Evolutionary conservation across 2,888 invertebrate genomes (phyloP), one percentile per base, ranked within the genome.

Genomic region (Agonopterix subpropinquella): DNA sequence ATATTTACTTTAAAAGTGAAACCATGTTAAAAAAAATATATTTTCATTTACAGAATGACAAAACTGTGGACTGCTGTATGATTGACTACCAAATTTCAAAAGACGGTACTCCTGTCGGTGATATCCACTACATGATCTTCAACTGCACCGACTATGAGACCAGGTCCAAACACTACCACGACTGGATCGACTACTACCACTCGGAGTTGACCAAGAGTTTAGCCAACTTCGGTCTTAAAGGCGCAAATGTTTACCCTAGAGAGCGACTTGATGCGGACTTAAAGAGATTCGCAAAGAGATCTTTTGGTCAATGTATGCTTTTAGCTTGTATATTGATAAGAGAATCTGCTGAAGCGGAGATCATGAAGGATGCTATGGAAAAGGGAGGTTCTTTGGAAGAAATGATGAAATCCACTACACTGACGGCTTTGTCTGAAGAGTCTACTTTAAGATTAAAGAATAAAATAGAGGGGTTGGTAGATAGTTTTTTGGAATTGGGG

Each of bases 211-310:
- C 11, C 13, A 39, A 43, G 8, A 1, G 0, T 4, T 37, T 73
- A 4, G 43, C 50, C 1, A 53, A 62, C 18, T 63, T 58, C 36
- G 63, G 61, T 4, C 55, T 73, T 0, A 65, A 70, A 52, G 63
- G 58, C 0, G 62, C 54, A 36, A 36, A 44, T 1, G 39, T 62
- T 1, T 73, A 65, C 48, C 62, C 74, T 0, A 68, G 55, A 50
- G 68, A 68, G 3, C 60, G 63, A 45, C 50, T 73, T 10, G 64
- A 72, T 44, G 56, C 52, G 15, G 72, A 73, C 46, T 43, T 72
- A 10, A 65, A 60, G 18, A 61, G 56, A 43, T 67, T 62, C 50
- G 59, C 61, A 0, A 65, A 62, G 50, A 1, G 55, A 0, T 51
- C 51, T 35, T 55, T 73, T 2, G 61, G 50, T 0, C 35, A 48